phyloP scores from a whole-genome alignment of 2,113 vertebrate species.

The Corythaixoides concolor region DNA sequence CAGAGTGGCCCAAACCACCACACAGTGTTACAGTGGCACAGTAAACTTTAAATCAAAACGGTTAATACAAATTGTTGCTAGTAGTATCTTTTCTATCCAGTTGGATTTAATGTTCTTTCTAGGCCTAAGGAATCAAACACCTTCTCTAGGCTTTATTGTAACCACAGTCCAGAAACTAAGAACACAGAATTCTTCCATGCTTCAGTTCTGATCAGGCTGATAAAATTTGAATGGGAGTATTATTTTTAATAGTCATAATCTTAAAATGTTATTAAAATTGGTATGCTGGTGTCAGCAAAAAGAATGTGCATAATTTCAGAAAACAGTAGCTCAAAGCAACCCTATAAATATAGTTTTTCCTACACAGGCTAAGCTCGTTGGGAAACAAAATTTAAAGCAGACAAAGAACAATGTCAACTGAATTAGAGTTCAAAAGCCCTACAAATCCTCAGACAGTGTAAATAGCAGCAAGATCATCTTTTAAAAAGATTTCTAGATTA shows the following conservation, averaged over 20 bases:
- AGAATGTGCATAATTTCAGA: neutral
- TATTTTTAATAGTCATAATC: neutral
- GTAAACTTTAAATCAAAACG: neutral
- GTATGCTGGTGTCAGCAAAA: neutral
- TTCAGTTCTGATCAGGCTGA: neutral
- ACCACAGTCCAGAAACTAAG: neutral
- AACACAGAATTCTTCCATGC: neutral
- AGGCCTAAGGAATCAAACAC: neutral
- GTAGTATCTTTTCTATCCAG: neutral
- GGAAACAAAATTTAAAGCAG: conserved; percentile 9
- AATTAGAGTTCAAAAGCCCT: neutral
- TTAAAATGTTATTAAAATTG: neutral
- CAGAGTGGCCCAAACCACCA: too few relatives aligned
- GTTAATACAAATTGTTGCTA: neutral
- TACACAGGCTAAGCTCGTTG: neutral
- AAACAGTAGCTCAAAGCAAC: neutral
- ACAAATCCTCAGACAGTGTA: neutral
- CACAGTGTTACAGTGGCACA: neutral
- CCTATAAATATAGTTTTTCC: neutral
- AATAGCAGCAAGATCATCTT: neutral
- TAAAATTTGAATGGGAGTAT: neutral
- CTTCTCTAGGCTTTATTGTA: neutral
- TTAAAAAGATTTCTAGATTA: neutral
- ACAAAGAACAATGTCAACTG: neutral
- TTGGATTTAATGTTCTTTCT: neutral